phyloP scores from a whole-genome alignment of 2,797 vertebrate genomes.

The Diplodus puntazzo region DNA sequence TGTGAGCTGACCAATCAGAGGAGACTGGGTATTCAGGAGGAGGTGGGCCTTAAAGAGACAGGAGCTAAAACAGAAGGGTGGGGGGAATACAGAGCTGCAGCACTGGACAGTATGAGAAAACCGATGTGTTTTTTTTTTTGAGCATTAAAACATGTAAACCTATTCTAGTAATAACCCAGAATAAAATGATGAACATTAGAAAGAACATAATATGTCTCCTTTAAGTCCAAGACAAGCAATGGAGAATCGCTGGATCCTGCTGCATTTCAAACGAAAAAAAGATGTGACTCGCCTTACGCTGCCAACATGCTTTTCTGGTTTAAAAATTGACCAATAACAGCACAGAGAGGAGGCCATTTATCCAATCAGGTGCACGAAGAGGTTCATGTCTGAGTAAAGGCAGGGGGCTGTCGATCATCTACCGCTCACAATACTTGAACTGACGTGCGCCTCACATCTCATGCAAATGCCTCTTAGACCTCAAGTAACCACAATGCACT shows the following conservation, averaged over 20 bases:
- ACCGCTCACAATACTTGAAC: neutral
- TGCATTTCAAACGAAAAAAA: neutral
- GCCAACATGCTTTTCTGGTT: neutral
- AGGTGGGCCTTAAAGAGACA: no score
- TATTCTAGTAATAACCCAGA: no score
- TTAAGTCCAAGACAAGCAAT: slow-evolving; percentile 6
- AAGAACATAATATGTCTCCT: no score
- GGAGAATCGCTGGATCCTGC: neutral
- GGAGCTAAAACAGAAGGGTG: no score
- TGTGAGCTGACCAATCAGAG: no score
- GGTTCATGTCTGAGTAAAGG: slow-evolving; percentile 1
- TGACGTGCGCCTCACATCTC: slow-evolving; percentile 1
- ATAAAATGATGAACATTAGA: no score
- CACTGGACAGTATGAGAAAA: no score
- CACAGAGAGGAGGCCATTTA: neutral
- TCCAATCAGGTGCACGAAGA: neutral
- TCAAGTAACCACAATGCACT: neutral
- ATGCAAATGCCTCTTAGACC: neutral
- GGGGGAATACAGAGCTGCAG: no score
- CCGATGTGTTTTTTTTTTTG: no score
- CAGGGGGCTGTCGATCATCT: slow-evolving; percentile 5
- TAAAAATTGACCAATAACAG: neutral
- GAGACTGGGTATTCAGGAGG: no score
- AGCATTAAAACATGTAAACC: no score
- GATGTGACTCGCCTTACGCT: neutral